Percentiles rank a stretch among this genome's conserved stretches.
Conservation (phyloP, 92 coral and sea anemone species). For the Blastomussa wellsi region DNA sequence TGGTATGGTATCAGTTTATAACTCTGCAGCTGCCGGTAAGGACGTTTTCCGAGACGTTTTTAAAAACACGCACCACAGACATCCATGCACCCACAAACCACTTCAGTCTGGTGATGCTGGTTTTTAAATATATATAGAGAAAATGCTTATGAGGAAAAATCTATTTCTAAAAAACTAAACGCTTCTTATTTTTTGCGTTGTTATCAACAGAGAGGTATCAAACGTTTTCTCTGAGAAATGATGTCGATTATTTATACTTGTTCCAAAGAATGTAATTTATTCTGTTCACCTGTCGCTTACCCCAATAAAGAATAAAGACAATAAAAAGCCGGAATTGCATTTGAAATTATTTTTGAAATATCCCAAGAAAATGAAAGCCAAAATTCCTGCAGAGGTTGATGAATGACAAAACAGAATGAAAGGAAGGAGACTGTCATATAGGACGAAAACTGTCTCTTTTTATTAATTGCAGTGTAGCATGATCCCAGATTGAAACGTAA, state of each 20-base stretch:
- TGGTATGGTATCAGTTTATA: background rate
- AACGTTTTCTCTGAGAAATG: background rate
- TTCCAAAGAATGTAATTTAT: background rate
- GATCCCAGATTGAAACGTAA: background rate
- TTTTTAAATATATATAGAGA: background rate
- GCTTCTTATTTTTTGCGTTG: background rate
- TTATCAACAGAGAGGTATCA: background rate
- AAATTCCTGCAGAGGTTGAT: background rate
- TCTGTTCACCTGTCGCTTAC: background rate
- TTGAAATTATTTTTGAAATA: background rate
- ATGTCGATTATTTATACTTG: background rate
- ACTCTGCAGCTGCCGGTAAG: background rate
- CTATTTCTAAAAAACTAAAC: background rate
- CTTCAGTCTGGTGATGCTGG: background rate
- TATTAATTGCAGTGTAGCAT: background rate
- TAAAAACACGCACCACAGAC: background rate
- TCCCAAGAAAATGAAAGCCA: background rate
- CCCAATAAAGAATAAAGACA: background rate
- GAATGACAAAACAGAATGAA: background rate
- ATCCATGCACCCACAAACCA: background rate
- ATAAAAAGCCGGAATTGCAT: background rate
- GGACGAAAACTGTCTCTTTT: too few relatives aligned
- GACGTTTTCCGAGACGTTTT: background rate
- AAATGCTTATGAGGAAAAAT: background rate
- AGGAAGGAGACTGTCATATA: too few relatives aligned